Evolutionary conservation across 2,888 invertebrate species (phyloP), one percentile per base, ranked within the genome.

Genomic region (Sceliomorpha sp.): DNA sequence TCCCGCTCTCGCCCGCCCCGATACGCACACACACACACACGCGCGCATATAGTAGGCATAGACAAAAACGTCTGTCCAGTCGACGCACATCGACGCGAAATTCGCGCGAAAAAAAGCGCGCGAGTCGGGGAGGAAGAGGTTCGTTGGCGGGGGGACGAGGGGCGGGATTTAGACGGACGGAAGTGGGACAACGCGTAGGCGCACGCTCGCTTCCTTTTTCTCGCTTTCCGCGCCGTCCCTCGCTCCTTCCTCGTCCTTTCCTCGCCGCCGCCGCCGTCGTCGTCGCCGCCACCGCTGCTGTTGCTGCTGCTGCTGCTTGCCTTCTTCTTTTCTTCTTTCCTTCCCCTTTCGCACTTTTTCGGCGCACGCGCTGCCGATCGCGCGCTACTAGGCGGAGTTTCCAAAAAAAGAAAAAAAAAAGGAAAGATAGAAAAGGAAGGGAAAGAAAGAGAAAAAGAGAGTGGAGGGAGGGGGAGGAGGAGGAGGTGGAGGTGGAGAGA

Each of bases 301-400:
- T n/a, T n/a, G n/a, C n/a, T n/a, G n/a, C n/a, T n/a, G n/a, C n/a
- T n/a, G n/a, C 58, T 39, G 47, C 44, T 14, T 50, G 34, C 45
- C 32, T 44, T 42, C 31, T 48, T 26, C 44, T 34, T 37, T 56
- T 53, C 48, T 51, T 63, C 47, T 50, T 55, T 31, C 59, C 53
- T 48, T 47, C 64, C 39, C 39, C 34, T 45, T 55, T 50, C 48
- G 48, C 36, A 53, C 42, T 51, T 62, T 68, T 45, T 51, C 55
- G 32, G 69, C 47, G 69, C 67, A 48, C 70, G 63, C 63, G 63
- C 55, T 40, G n/a, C n/a, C 51, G 67, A 44, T 24, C 29, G 47
- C 26, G 68, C 67, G 66, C 72, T 64, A 70, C 77, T 78, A 84
- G 85, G 85, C 85, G 85, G 84, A 79, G 85, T 85, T 83, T 79